A percentile compares a stretch with the other conserved stretches of the same genome.
These are phyloP conservation scores for Tholera decimalis DNA, from an alignment of 2,888 invertebrate species.

Conservation along the genomic window DNA sequence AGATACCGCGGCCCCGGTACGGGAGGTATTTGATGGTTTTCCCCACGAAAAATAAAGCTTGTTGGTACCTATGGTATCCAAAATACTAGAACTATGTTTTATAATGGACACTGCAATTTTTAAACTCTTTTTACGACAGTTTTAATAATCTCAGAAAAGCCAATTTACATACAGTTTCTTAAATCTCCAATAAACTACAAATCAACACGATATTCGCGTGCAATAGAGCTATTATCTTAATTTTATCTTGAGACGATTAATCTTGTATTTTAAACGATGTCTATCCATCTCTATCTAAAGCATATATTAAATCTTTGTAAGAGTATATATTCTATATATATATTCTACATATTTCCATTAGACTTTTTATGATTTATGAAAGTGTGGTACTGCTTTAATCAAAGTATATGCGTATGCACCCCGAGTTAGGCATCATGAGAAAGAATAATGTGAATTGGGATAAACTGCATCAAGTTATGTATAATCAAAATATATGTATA, in stretches of 20 bases:
- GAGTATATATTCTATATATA: no score
- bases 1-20: no score
- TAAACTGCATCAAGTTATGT: neutral
- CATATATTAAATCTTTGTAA: slow-evolving; percentile 32
- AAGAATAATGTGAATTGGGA: slow-evolving; percentile 4
- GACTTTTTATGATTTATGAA: slow-evolving; percentile 6
- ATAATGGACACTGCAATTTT: neutral
- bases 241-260: slow-evolving; percentile 27
- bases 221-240: slow-evolving; percentile 4
- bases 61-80: neutral
- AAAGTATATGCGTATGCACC: no score
- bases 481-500: neutral
- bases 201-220: slow-evolving; percentile 18
- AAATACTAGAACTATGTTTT: neutral
- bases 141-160: neutral
- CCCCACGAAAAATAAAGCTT: no score
- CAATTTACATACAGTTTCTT: neutral
- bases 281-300: slow-evolving; percentile 30
- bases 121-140: neutral
- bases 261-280: slow-evolving; percentile 16
- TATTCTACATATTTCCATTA: slow-evolving; percentile 20
- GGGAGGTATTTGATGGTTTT: no score
- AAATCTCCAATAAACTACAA: neutral
- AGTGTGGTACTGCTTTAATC: neutral
- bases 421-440: neutral